phyloP scores from a whole-genome alignment of 1,140 invertebrate species.

The Penaeus indicus region DNA sequence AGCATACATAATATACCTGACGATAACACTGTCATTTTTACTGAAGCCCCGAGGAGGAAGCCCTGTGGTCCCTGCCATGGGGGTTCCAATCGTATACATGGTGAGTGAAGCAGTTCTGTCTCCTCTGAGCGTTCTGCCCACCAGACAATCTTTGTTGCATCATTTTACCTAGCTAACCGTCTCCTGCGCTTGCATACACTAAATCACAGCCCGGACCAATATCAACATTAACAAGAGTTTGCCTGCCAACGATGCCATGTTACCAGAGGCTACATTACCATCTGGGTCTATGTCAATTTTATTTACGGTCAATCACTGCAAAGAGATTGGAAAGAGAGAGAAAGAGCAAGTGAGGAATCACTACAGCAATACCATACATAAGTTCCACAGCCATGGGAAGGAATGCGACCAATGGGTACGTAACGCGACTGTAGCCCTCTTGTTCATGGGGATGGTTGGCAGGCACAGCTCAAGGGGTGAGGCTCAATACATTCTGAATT shows the following conservation, averaged over 20 bases:
- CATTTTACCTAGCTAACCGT: constrained; percentile 62
- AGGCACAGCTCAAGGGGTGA: constrained; percentile 62
- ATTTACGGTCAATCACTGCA: constrained; percentile 8
- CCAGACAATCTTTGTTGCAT: constrained; percentile 62
- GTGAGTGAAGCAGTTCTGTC: constrained; percentile 65
- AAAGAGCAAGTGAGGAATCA: constrained; percentile 1
- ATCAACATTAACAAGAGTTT: constrained; percentile 60
- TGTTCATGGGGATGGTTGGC: constrained; percentile 51
- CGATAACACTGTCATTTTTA: constrained; percentile 52
- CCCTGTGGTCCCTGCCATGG: constrained; percentile 57
- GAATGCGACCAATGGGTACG: constrained; percentile 58
- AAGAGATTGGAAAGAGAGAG: constrained; percentile 6
- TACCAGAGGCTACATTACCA: constrained; percentile 30
- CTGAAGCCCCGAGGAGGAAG: constrained; percentile 57
- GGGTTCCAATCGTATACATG: constrained; percentile 65
- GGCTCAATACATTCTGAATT: constrained; percentile 60
- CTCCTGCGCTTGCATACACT: constrained; percentile 63
- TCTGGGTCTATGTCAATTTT: constrained; percentile 22
- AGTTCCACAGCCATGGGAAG: constrained; percentile 58
- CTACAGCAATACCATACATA: constrained; percentile 40
- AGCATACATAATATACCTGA: too few relatives aligned
- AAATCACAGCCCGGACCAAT: constrained; percentile 64
- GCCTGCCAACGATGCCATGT: constrained; percentile 52
- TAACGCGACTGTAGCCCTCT: constrained; percentile 33
- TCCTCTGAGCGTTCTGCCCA: constrained; percentile 63